These are phyloP conservation scores for Galerucella nymphaeae DNA, from an alignment of 2,888 invertebrate genomes.

Conservation along the genomic window DNA sequence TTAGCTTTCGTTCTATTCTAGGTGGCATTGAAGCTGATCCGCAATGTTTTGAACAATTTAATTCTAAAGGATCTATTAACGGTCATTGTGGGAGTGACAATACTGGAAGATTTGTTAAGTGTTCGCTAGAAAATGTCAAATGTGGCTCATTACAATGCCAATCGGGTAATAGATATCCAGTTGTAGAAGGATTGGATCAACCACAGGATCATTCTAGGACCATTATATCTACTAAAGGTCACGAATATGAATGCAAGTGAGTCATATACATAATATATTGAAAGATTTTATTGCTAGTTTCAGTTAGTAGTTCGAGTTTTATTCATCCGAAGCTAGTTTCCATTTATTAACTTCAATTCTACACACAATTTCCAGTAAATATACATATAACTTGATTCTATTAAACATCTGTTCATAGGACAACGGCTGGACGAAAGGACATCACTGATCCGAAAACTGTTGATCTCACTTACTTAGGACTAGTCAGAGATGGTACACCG, in stretches of 20 bases:
- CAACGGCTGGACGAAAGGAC: constrained; percentile 77
- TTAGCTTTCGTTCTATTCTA: constrained; percentile 29
- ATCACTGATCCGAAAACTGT: constrained; percentile 58
- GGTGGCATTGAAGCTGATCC: constrained; percentile 83
- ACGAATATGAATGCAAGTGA: constrained; percentile 97
- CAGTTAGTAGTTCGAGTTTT: too few species aligned
- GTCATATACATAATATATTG: constrained; percentile 64
- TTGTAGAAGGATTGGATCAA: constrained; percentile 82
- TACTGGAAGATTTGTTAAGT: constrained; percentile 82
- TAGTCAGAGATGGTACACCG: constrained; percentile 93
- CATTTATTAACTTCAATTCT: too few species aligned
- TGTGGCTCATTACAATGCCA: constrained; percentile 97
- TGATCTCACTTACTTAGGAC: constrained; percentile 80
- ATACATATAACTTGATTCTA: constrained; percentile 11
- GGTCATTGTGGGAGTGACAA: constrained; percentile 93
- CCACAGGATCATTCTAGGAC: constrained; percentile 84
- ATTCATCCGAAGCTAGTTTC: too few species aligned
- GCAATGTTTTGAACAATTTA: constrained; percentile 94
- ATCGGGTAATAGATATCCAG: constrained; percentile 85
- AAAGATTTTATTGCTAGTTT: neutral
- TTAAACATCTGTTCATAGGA: constrained; percentile 67
- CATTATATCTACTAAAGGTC: constrained; percentile 87
- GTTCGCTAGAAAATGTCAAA: constrained; percentile 81
- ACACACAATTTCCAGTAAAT: too few species aligned
- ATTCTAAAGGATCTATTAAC: constrained; percentile 93